Base-by-base conservation (phyloP, 1,140 invertebrate species). In the Solenopsis fugax region DNA sequence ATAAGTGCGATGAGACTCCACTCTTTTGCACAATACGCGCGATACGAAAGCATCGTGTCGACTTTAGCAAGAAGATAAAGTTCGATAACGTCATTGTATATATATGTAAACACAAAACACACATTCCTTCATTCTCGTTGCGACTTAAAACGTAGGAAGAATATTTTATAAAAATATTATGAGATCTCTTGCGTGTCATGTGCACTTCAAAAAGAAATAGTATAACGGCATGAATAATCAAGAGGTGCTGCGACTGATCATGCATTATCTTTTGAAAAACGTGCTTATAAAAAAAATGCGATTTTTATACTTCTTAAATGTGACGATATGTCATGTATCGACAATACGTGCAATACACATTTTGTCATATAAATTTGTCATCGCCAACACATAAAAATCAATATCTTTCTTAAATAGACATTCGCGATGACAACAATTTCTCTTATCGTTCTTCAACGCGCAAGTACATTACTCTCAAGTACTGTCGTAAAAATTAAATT, bases 81-180 rank as follows among this genome's bases (percentile, higher is more conserved):
- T 76, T 86, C 56, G 54, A 76, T 58, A 52, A 76, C 60, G 29
- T 24, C n/a, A 45, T 62, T 84, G 41, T 82, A 41, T 13, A n/a
- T n/a, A n/a, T n/a, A 78, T 81, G 52, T 72, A 56, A 24, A 50
- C 16, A 50, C 67, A 62, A 64, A 37, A 65, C 24, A 92, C n/a
- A n/a, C 92, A 93, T 93, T 93, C 92, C 92, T 91, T 87, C 84
- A 91, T 78, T 77, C 69, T 90, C 88, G 64, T 91, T 91, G 92
- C 89, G 88, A 93, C 91, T 93, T 93, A 93, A 92, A 9, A n/a
- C 69, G 41, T 85, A 89, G 76, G 60, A 78, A 64, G 37, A 60
- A 62, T 54, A 67, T 29, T 84, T 67, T 37, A 29, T 75, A 77
- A 67, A 41, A 18, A 71, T 77, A 64, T 60, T 65, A 21, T 1